Evolutionary conservation across 2,113 vertebrate genomes (phyloP), one percentile per base, ranked within the genome.

Genomic region (Aythya baeri): DNA sequence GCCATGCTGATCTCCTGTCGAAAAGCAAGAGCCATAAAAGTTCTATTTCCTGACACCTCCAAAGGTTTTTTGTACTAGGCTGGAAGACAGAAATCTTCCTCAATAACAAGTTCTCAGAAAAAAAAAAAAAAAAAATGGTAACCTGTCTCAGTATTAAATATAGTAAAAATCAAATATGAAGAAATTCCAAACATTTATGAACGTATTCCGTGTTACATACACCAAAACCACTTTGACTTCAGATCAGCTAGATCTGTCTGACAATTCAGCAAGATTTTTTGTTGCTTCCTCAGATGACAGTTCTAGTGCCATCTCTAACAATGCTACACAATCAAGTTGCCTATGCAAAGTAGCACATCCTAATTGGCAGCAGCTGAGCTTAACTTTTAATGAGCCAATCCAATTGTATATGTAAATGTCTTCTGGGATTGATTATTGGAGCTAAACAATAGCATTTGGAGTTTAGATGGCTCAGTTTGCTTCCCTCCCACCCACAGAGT

Each of bases 61-160:
- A 89, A 74, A 34, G 65, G 43, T 80, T 93, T 89, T 52, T 52
- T 83, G 49, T 13, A 78, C 41, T 62, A 77, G 68, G 32, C 0
- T 82, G 27, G 62, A 88, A 90, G 73, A 96, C 27, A 81, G 66
- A 96, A 91, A 86, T 71, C 70, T 77, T 82, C 55, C 90, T 68
- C 76, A 93, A 93, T 65, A 93, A 26, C 72, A 58, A 83, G 61
- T 91, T 89, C 34, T 41, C 61, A 58, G 70, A 17, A 44, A 44
- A 44, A 44, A 17, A 43, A 43, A 43, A 43, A 43, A 89, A 87
- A 68, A 49, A 44, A 20, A 73, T 4, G 20, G 20, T 23, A 61
- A 58, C 57, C 82, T 85, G 38, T 70, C 43, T 76, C 5, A 1
- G 83, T 85, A 52, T 59, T 85, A 80, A 91, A 70, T 4, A 27